Base-by-base conservation (phyloP, 2,113 vertebrate genomes). In the Callaeas wilsoni region DNA sequence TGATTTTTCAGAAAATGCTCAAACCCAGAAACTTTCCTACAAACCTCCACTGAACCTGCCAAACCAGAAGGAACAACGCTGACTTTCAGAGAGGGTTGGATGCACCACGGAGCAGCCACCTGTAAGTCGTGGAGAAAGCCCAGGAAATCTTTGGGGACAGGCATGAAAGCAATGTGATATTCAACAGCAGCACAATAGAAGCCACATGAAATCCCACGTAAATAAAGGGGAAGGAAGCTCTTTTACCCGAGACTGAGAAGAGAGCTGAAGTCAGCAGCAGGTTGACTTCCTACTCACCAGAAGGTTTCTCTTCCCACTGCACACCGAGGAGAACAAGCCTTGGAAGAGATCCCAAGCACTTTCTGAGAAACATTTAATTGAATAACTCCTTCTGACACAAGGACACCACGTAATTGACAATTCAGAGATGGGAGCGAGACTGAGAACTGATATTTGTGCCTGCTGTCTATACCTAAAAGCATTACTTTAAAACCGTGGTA, bases 51-150 rank as follows among this genome's bases (percentile, higher is more conserved):
- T 52, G 47, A 41, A 49, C 30, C 0, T 21, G 23, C 35, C 87
- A 75, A 80, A 56, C 4, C 49, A 69, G 37, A 76, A 90, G 18
- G 21, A 46, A 52, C 0, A 0, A 9, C 0, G 0, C 0, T 60
- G 69, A 30, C 21, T 50, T 75, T 27, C 65, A 46, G 26, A 19
- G 57, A 42, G 14, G 16, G 47, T 22, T 44, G 44, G 26, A 41
- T 49, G 27, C 33, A 39, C 6, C 8, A 3, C 3, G 12, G 35
- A 63, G 30, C 42, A 76, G 56, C 10, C 35, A 42, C 39, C 27
- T 33, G 16, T 13, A 25, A 13, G 23, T 9, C 52, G 33, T 4
- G 4, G 69, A 78, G 33, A 56, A 12, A 69, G 39, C 13, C 23
- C 63, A 83, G n/a, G 52, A 37, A 15, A 30, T 26, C 57, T 52